Evolutionary conservation across 2,113 vertebrate genomes (phyloP), one percentile per base, ranked within the genome.

Genomic region (Oncorhynchus keta): DNA sequence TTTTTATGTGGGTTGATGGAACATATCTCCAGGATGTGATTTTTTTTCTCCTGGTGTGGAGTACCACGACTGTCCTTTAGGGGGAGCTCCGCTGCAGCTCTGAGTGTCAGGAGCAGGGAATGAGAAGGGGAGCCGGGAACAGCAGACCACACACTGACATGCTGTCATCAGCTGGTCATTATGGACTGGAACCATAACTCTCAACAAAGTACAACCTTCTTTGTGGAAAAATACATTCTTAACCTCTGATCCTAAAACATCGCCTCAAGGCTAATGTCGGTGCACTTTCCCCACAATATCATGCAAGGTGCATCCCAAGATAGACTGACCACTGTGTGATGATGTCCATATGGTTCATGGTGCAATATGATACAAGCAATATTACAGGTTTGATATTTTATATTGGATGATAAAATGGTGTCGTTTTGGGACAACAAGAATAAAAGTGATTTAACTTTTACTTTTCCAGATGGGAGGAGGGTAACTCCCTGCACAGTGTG

Each of bases 61-160:
- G 77, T 93, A 83, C 84, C 68, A 16, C 20, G 69, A 55, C 28
- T 13, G n/a, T 78, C 92, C 94, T 90, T 81, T 82, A 88, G 93
- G 91, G 91, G 94, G 94, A 93, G 93, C 90, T 88, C 90, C 85
- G 49, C 87, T 89, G 92, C 88, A 89, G 69, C 65, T 70, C 87
- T 89, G 77, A 78, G 14, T 81, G 68, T 87, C 55, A 78, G 48
- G 16, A 39, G 30, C 30, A 16, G 20, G 12, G 48, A 49, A 20
- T 67, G 26, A 70, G 35, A 67, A 48, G 64, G 64, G 9, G 39
- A 45, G 70, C 61, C 76, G 16, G 73, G 24, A 77, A 20, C 67
- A 65, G 70, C 51, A 72, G 85, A 88, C 86, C 83, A 87, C 88
- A 88, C 83, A 88, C 75, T 82, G 80, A 74, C 83, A 76, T 82